These are phyloP conservation scores for Dolichomitus sp. DNA, from an alignment of 2,888 invertebrate species.

Conservation along the genomic window DNA sequence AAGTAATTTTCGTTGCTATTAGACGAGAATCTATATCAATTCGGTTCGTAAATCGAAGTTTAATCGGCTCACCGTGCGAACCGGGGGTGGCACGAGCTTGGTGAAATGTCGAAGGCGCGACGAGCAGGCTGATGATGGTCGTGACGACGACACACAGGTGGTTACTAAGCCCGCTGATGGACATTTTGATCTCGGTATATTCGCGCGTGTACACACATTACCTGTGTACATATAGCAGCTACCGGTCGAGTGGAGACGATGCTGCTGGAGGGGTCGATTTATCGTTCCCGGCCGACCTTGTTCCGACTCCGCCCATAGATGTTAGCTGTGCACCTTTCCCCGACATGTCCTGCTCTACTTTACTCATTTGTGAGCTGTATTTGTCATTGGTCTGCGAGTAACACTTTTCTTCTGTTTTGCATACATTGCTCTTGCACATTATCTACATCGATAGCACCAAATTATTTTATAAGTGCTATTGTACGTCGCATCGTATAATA, in stretches of 20 bases:
- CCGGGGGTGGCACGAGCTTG: conserved; percentile 44
- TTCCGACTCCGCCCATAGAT: conserved; percentile 35
- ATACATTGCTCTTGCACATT: neutral
- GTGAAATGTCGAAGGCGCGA: conserved; percentile 60
- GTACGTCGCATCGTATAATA: neutral
- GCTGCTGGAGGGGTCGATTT: conserved; percentile 65
- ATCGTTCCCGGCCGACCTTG: conserved; percentile 64
- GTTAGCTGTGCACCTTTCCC: conserved; percentile 16
- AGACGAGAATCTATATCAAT: neutral
- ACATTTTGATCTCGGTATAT: conserved; percentile 73
- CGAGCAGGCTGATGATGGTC: conserved; percentile 62
- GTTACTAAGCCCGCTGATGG: conserved; percentile 71
- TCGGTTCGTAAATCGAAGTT: conserved; percentile 12
- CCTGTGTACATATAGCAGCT: conserved; percentile 69
- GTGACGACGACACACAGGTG: conserved; percentile 66
- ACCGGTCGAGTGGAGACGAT: conserved; percentile 48
- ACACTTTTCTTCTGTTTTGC: neutral
- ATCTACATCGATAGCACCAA: neutral
- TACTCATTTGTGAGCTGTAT: conserved; percentile 7
- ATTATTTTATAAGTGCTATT: neutral
- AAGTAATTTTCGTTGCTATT: neutral
- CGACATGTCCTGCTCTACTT: neutral
- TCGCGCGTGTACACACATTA: conserved; percentile 70
- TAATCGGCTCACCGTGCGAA: conserved; percentile 65
- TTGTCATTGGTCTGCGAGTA: neutral